Conservation (phyloP, 2,113 vertebrate genomes). For the Platanista minor region DNA sequence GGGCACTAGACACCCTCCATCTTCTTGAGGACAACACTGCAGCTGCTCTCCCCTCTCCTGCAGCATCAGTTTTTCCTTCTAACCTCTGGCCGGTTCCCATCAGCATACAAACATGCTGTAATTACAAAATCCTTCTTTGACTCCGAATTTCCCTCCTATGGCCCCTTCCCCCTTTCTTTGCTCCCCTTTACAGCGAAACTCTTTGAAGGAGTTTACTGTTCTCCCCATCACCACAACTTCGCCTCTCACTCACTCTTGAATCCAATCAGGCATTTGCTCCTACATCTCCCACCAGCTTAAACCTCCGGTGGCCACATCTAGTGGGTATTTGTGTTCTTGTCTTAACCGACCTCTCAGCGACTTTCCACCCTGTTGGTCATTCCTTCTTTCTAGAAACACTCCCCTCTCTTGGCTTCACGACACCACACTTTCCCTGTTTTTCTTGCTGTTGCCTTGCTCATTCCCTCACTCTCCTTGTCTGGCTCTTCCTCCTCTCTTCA, state of each 20-base stretch:
- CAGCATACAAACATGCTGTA: not conserved
- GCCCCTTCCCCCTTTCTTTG: not conserved
- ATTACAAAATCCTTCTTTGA: not conserved
- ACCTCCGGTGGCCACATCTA: fast-evolving
- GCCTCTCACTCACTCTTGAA: not conserved
- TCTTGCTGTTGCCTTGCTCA: not conserved
- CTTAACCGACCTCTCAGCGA: not conserved
- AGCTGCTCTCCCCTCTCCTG: not conserved
- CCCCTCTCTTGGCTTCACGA: not conserved
- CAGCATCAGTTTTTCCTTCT: not conserved
- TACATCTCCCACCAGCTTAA: no score
- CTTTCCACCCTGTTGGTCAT: not conserved
- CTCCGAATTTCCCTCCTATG: not conserved
- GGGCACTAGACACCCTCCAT: not conserved
- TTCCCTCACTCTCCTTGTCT: not conserved
- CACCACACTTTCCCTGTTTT: not conserved
- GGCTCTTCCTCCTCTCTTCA: not conserved
- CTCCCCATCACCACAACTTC: no score
- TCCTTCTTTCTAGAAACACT: not conserved
- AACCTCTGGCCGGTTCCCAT: not conserved
- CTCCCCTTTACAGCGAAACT: not conserved
- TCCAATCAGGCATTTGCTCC: not conserved
- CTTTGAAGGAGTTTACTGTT: no score
- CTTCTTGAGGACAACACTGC: not conserved
- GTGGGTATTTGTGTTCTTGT: not conserved